A percentile compares a stretch with the other conserved stretches of the same genome.
Evolutionary conservation across 2,888 invertebrate genomes (phyloP).

Genomic region (Pyralis farinalis): DNA sequence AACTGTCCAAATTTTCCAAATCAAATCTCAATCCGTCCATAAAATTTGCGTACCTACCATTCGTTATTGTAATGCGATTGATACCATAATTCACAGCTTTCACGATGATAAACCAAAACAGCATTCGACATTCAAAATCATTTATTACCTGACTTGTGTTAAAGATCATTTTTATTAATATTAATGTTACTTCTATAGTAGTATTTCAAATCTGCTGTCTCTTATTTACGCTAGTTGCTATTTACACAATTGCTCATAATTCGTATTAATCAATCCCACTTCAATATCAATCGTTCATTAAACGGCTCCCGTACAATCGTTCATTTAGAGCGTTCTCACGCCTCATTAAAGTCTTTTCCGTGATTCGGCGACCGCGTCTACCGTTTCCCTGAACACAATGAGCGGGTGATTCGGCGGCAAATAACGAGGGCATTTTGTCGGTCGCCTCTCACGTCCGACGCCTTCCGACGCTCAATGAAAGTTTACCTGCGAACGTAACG

Average conservation of each 20-base stretch:
- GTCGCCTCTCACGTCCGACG: conserved; percentile 80
- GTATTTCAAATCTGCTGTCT: not conserved
- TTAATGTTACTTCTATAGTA: not conserved
- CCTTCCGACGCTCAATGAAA: conserved; percentile 82
- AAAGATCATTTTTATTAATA: conserved; percentile 3
- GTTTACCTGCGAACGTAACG: conserved; percentile 82
- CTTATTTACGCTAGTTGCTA: conserved; percentile 17
- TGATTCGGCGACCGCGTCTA: conserved; percentile 77
- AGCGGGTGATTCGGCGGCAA: conserved; percentile 80
- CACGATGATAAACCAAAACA: conserved; percentile 3
- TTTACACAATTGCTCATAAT: conserved; percentile 37
- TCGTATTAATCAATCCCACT: conserved; percentile 60
- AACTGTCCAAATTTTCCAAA: conserved; percentile 44
- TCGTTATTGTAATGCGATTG: not conserved
- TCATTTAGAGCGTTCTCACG: conserved; percentile 78
- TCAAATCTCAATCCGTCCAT: conserved; percentile 25
- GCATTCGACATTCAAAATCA: not conserved
- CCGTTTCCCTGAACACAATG: conserved; percentile 80
- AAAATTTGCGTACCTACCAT: conserved; percentile 15
- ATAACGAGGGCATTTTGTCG: conserved; percentile 81
- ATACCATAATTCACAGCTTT: conserved; percentile 4
- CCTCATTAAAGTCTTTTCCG: conserved; percentile 80
- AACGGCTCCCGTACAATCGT: conserved; percentile 69
- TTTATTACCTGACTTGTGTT: not conserved
- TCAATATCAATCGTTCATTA: conserved; percentile 74